phyloP scores from a whole-genome alignment of 2,888 invertebrate species.

The Napeogenes sylphis region DNA sequence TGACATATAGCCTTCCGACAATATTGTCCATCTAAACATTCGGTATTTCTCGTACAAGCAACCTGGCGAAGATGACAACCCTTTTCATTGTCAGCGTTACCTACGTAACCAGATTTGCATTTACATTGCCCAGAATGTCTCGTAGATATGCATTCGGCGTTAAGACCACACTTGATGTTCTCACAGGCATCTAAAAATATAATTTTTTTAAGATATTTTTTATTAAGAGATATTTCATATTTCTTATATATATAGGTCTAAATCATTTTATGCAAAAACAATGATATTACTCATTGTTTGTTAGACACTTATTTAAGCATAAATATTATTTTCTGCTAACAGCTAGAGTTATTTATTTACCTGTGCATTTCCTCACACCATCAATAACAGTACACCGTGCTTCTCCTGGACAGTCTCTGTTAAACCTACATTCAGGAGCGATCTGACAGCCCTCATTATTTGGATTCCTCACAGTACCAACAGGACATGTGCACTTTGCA shows the following conservation, averaged over 20 bases:
- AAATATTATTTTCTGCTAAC: no score
- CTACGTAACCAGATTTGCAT: slow-evolving; percentile 87
- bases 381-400: slow-evolving; percentile 86
- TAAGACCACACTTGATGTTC: slow-evolving; percentile 85
- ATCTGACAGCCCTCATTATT: slow-evolving; percentile 89
- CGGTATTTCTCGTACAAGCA: slow-evolving; percentile 82
- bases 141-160: slow-evolving; percentile 88
- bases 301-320: no score
- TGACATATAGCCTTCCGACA: slow-evolving; percentile 89
- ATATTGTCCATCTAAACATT: slow-evolving; percentile 88
- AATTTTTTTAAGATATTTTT: slow-evolving; percentile 5
- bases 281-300: no score
- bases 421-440: slow-evolving; percentile 87
- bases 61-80: slow-evolving; percentile 88
- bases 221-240: slow-evolving; percentile 1
- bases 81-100: slow-evolving; percentile 82
- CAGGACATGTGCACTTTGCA: slow-evolving; percentile 87
- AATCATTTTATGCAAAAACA: no score
- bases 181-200: slow-evolving; percentile 84
- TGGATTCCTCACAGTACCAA: slow-evolving; percentile 89
- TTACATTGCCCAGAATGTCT: slow-evolving; percentile 87
- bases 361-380: slow-evolving; percentile 87
- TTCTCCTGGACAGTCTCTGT: slow-evolving; percentile 87
- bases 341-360: slow-evolving; percentile 43
- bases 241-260: slow-evolving; percentile 5